Evolutionary conservation across 2,113 vertebrate species (phyloP).

Genomic region (Callipepla squamata): DNA sequence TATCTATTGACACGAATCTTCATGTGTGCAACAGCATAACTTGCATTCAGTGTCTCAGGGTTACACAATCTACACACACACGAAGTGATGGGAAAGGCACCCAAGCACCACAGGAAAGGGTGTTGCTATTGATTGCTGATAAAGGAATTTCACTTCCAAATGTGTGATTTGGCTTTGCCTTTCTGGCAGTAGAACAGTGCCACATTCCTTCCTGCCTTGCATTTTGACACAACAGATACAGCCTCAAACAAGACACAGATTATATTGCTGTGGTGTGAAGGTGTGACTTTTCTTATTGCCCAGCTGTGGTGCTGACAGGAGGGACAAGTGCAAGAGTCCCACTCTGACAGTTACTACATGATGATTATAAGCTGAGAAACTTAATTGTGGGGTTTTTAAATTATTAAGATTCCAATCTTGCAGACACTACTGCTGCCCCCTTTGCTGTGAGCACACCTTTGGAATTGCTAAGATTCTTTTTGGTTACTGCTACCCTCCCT

Average conservation of each 20-base stretch:
- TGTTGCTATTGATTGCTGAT: background rate
- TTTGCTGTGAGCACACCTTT: background rate
- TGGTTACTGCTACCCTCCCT: background rate
- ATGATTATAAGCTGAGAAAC: constrained; percentile 1
- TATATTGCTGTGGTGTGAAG: background rate
- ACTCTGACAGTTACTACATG: background rate
- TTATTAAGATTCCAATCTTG: background rate
- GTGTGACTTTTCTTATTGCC: background rate
- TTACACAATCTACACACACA: background rate
- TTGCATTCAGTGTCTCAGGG: background rate
- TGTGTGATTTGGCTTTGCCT: background rate
- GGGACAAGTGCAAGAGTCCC: background rate
- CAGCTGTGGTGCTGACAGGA: background rate
- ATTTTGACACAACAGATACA: background rate
- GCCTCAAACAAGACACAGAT: background rate
- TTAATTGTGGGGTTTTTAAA: background rate
- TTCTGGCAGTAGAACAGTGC: background rate
- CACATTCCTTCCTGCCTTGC: background rate
- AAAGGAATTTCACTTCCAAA: background rate
- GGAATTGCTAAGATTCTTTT: constrained; percentile 6
- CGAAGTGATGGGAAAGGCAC: background rate
- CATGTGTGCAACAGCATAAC: background rate
- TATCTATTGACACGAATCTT: background rate
- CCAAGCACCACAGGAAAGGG: background rate
- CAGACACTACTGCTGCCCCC: background rate